phyloP scores from a whole-genome alignment of 2,888 invertebrate genomes.

The Mesorhabditis belari region DNA sequence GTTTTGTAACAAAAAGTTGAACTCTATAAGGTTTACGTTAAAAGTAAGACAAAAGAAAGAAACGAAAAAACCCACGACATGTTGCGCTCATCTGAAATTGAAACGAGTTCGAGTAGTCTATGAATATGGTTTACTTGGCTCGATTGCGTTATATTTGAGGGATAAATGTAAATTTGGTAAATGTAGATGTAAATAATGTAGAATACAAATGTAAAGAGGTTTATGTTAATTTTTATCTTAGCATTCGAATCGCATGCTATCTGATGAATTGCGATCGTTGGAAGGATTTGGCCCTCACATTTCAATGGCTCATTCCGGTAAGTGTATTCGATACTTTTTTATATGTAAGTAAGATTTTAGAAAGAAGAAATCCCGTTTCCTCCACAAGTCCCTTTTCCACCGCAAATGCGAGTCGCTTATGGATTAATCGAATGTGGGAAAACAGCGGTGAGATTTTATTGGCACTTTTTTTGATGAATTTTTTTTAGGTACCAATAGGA shows the following conservation, averaged over 20 bases:
- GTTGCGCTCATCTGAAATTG: too few species aligned
- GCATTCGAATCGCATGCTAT: constrained; percentile 71
- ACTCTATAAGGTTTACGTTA: too few species aligned
- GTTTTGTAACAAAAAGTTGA: too few species aligned
- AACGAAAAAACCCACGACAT: too few species aligned
- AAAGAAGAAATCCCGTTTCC: constrained; percentile 41
- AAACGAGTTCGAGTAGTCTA: too few species aligned
- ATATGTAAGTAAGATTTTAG: constrained; percentile 11
- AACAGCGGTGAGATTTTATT: constrained; percentile 19
- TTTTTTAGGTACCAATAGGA: neutral
- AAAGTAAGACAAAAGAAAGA: too few species aligned
- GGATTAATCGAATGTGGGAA: constrained; percentile 41
- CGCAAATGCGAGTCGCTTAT: constrained; percentile 35
- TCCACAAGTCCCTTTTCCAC: constrained; percentile 8
- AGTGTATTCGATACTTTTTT: neutral
- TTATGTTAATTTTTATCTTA: constrained; percentile 57
- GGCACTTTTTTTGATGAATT: constrained; percentile 8
- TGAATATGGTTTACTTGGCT: too few species aligned
- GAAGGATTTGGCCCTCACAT: constrained; percentile 73
- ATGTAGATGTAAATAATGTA: too few species aligned
- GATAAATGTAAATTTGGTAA: too few species aligned
- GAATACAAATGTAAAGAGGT: too few species aligned
- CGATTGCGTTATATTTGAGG: too few species aligned
- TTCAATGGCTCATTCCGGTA: constrained; percentile 71
- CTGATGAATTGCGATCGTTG: constrained; percentile 81